Evolutionary conservation across 1,140 invertebrate species (phyloP), one percentile per base, ranked within the genome.

Genomic region (Scylla paramamosain): DNA sequence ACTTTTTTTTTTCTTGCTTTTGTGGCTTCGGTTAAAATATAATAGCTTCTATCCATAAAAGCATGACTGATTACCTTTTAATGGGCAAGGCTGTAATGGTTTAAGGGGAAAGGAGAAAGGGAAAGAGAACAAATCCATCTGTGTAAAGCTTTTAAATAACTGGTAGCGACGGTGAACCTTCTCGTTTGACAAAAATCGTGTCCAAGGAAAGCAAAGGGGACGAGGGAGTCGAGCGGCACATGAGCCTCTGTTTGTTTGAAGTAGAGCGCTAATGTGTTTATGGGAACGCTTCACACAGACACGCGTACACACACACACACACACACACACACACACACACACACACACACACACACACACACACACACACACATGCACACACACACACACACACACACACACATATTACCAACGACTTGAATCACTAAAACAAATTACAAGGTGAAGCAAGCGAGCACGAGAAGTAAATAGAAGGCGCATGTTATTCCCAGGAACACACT

Each of bases 191-290:
- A 93, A 52, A 93, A 59, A 86, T 87, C 48, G 7, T n/a, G 82
- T 93, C 12, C 46, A 46, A 46, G 31, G 92, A 31, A 93, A 87
- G 92, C 39, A 87, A 31, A 46, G 28, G 86, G 45, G 83, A 32
- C 0, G 92, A 82, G 46, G 32, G 28, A 93, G 77, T 59, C 16
- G 39, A 59, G 29, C 12, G 84, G 45, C 92, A 93, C 28, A 87
- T 87, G 92, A 93, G 39, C 83, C 48, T 86, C 77, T 93, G 92
- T 93, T 93, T 93, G 83, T 87, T 87, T 93, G 83, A 87, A 93
- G 92, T 86, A 48, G 46, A 52, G 46, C 92, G 83, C 6, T 93
- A 48, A 93, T 93, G 83, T 87, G 92, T 87, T 93, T 93, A 86
- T 93, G 46, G 46, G 77, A 59, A 29, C 84, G 0, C 92, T 59